Conservation (phyloP, 1,140 invertebrate species). For the Drosophila pectinifera region DNA sequence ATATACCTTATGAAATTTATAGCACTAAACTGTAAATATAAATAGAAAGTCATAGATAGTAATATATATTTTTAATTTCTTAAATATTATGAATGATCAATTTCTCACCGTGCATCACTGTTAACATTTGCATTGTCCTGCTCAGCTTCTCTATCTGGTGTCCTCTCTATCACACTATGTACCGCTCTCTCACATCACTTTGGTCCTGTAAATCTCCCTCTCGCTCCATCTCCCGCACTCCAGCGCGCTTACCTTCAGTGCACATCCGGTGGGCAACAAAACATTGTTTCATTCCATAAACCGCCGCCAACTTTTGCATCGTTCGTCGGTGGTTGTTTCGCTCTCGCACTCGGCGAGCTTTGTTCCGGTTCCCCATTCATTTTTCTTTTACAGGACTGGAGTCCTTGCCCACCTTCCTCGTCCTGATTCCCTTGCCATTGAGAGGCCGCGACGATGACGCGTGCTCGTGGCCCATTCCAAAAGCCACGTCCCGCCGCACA, state of each 20-base stretch:
- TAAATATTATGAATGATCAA: background rate
- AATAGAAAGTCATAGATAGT: too few species aligned
- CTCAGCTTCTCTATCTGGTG: conserved; percentile 8
- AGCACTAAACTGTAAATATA: background rate
- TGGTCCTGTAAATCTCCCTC: conserved; percentile 6
- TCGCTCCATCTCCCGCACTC: conserved; percentile 4
- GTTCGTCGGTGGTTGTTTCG: conserved; percentile 64
- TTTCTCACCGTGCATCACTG: conserved; percentile 7
- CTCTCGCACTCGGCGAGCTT: conserved; percentile 61
- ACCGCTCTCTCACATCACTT: conserved; percentile 2
- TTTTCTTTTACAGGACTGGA: conserved; percentile 27
- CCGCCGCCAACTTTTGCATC: conserved; percentile 52
- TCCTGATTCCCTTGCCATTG: conserved; percentile 43
- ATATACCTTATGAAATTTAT: background rate
- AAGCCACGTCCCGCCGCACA: conserved; percentile 63
- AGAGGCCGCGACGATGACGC: conserved; percentile 40
- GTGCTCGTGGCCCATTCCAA: conserved; percentile 39
- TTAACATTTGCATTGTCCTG: conserved; percentile 62
- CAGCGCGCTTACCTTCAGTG: conserved; percentile 17
- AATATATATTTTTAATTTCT: too few species aligned
- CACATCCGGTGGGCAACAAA: conserved; percentile 65
- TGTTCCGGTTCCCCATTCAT: conserved; percentile 61
- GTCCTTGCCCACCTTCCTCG: conserved; percentile 16
- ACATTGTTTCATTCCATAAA: conserved; percentile 75
- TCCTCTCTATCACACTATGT: conserved; percentile 25